Conservation (phyloP, 2,888 invertebrate species). For the Agrochola lychnidis region DNA sequence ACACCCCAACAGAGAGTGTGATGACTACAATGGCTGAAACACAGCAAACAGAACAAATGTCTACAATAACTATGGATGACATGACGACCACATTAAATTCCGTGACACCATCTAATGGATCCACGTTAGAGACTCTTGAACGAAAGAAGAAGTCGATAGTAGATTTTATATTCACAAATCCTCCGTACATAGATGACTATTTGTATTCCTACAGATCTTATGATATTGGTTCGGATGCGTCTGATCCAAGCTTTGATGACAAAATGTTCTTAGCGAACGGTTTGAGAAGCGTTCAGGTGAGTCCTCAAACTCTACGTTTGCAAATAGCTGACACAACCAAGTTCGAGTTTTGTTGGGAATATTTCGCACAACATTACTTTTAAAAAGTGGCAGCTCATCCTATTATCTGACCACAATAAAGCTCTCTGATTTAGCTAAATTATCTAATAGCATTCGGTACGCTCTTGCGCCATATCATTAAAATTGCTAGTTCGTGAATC, state of each 20-base stretch:
- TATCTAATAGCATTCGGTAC: constrained; percentile 35
- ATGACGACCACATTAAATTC: constrained; percentile 62
- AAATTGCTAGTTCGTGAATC: constrained; percentile 44
- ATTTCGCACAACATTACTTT: background rate
- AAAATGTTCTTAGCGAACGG: constrained; percentile 86
- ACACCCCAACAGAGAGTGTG: constrained; percentile 41
- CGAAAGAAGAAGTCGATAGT: constrained; percentile 85
- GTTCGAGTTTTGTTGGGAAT: background rate
- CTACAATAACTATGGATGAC: constrained; percentile 49
- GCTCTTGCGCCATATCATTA: constrained; percentile 51
- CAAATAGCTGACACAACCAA: background rate
- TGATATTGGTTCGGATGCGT: constrained; percentile 77
- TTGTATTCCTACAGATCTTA: constrained; percentile 80
- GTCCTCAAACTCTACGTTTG: constrained; percentile 25
- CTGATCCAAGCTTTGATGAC: constrained; percentile 72
- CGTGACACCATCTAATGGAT: constrained; percentile 66
- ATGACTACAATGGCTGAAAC: constrained; percentile 48
- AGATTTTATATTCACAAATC: constrained; percentile 85
- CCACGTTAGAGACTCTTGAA: constrained; percentile 80
- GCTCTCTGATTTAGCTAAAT: constrained; percentile 25
- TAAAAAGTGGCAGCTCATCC: background rate
- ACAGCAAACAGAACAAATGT: constrained; percentile 58
- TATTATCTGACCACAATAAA: constrained; percentile 2
- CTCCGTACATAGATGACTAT: constrained; percentile 83
- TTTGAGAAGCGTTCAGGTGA: constrained; percentile 84